A percentile compares a stretch with the other conserved stretches of the same genome.
phyloP scores from a whole-genome alignment of 2,113 vertebrate species.

The Delphinapterus leucas region DNA sequence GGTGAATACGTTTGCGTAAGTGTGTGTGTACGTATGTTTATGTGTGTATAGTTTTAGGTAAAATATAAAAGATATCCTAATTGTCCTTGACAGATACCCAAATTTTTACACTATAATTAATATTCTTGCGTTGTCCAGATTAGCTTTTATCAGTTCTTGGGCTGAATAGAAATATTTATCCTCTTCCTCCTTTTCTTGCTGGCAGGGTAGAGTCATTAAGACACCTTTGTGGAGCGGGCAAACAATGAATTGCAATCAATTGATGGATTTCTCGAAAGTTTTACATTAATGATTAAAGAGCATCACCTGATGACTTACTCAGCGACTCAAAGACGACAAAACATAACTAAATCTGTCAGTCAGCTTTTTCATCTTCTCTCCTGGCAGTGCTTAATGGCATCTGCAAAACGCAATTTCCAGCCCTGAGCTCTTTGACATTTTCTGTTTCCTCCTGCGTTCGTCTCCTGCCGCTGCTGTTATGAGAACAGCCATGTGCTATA shows the following conservation, averaged over 20 bases:
- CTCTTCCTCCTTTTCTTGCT: background rate
- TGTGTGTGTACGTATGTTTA: background rate
- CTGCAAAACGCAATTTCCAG: slow-evolving; percentile 68
- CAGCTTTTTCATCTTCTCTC: slow-evolving; percentile 69
- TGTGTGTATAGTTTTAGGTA: background rate
- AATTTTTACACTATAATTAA: slow-evolving; percentile 31
- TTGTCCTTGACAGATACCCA: slow-evolving; percentile 9
- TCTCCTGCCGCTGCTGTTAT: slow-evolving; percentile 72
- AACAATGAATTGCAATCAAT: slow-evolving; percentile 44
- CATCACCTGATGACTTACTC: slow-evolving; percentile 55
- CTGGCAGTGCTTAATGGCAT: slow-evolving; percentile 54
- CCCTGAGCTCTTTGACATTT: slow-evolving; percentile 77
- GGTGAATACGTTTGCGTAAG: background rate
- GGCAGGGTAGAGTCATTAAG: background rate
- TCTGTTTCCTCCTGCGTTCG: slow-evolving; percentile 70
- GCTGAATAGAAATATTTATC: slow-evolving; percentile 53
- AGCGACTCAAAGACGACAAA: slow-evolving; percentile 61
- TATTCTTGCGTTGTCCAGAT: background rate
- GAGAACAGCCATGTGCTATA: slow-evolving; percentile 67
- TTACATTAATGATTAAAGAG: slow-evolving; percentile 65
- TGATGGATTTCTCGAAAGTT: background rate
- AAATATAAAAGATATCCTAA: slow-evolving; percentile 2
- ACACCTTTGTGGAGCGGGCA: background rate
- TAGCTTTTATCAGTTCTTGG: slow-evolving; percentile 42
- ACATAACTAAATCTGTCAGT: slow-evolving; percentile 60